Conservation (phyloP, 2,797 vertebrate genomes). For the Clarias fuscus region DNA sequence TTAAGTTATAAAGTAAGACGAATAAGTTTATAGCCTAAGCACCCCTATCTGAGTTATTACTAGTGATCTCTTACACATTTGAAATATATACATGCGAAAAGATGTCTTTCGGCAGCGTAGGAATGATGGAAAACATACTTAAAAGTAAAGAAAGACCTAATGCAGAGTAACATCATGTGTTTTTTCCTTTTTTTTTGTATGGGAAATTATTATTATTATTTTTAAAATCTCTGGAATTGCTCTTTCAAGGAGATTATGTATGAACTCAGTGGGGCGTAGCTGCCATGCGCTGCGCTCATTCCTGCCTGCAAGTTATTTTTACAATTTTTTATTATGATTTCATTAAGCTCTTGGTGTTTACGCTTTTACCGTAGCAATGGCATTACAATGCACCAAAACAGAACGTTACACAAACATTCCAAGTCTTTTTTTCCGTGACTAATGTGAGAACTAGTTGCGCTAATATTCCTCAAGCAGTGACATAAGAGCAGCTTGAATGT, state of each 20-base stretch:
- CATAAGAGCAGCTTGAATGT: conserved; percentile 1
- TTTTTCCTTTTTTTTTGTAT: background rate
- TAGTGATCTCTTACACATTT: background rate
- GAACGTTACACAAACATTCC: background rate
- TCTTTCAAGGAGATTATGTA: background rate
- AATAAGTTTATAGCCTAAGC: background rate
- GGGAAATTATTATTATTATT: too few species aligned
- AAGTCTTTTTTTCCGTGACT: conserved; percentile 1
- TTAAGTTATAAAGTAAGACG: background rate
- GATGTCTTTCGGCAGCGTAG: background rate
- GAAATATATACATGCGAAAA: background rate
- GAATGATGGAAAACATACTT: background rate
- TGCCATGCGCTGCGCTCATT: background rate
- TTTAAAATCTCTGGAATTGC: background rate
- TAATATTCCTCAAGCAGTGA: background rate
- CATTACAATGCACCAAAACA: conserved; percentile 4
- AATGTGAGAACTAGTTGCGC: background rate
- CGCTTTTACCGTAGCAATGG: background rate
- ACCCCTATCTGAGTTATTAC: background rate
- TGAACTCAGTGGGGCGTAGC: background rate
- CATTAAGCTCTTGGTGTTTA: background rate
- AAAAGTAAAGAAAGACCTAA: background rate
- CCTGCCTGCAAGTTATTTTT: background rate
- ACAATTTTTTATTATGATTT: background rate
- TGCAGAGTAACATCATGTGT: background rate